Percentiles rank a stretch among this genome's conserved stretches.
Conservation (phyloP, 2,888 invertebrate species). For the Dryocosmus kuriphilus region DNA sequence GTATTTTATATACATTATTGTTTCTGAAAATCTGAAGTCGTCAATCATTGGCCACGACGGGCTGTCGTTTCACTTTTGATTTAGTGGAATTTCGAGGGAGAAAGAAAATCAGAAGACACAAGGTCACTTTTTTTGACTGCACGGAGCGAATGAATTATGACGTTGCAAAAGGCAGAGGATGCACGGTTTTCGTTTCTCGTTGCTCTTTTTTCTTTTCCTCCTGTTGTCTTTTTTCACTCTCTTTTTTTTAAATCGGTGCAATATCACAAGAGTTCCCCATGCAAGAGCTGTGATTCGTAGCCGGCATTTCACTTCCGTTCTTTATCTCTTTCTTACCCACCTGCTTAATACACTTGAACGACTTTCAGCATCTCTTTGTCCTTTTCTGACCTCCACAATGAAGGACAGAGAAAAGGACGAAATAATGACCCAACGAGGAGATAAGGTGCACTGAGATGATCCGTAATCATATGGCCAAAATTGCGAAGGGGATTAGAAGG, state of each 20-base stretch:
- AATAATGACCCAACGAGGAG: background rate
- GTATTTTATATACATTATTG: too few species aligned
- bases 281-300: conserved; percentile 20
- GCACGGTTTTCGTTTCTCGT: conserved; percentile 6
- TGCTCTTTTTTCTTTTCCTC: conserved; percentile 17
- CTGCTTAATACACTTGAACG: conserved; percentile 22
- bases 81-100: conserved; percentile 3
- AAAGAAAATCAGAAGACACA: conserved; percentile 18
- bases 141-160: conserved; percentile 35
- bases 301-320: conserved; percentile 32
- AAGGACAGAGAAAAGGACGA: conserved; percentile 10
- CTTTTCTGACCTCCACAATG: background rate
- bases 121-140: conserved; percentile 10
- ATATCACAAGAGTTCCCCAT: conserved; percentile 22
- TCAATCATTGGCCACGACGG: background rate
- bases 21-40: too few species aligned
- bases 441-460: conserved; percentile 31
- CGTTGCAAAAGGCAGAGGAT: conserved; percentile 22
- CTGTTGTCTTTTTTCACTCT: too few species aligned
- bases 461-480: conserved; percentile 41
- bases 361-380: conserved; percentile 15
- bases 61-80: conserved; percentile 7
- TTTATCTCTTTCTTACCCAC: conserved; percentile 21
- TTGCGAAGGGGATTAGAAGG: background rate
- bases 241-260: conserved; percentile 27